Evolutionary conservation across 2,797 vertebrate genomes (phyloP).

Genomic region (Bovichtus diacanthus): DNA sequence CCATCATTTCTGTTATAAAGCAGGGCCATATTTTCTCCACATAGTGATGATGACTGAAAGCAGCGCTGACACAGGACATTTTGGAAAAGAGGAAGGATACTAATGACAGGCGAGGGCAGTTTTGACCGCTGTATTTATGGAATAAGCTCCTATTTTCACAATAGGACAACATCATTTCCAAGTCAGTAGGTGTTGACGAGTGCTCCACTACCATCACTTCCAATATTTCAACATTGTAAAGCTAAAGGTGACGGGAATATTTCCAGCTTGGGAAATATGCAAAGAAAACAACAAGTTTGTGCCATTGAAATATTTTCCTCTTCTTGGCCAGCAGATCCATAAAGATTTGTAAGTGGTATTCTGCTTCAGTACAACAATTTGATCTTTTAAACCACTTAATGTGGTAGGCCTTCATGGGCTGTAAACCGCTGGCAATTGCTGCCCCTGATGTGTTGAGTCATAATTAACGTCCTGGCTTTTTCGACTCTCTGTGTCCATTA

Average conservation of each 20-base stretch:
- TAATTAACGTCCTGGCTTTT: slow-evolving; percentile 39
- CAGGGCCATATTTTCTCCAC: slow-evolving; percentile 5
- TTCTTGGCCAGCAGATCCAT: not conserved
- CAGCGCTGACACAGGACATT: slow-evolving; percentile 32
- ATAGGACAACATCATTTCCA: slow-evolving; percentile 1
- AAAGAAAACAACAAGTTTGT: slow-evolving; percentile 4
- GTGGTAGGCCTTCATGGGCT: slow-evolving; percentile 24
- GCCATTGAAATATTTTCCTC: slow-evolving; percentile 20
- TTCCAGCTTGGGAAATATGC: not conserved
- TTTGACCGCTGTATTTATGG: slow-evolving; percentile 35
- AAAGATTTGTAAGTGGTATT: not conserved
- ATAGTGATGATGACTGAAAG: slow-evolving; percentile 31
- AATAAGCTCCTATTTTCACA: slow-evolving; percentile 14
- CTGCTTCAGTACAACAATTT: slow-evolving; percentile 9
- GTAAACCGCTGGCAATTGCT: slow-evolving; percentile 33
- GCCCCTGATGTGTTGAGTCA: slow-evolving; percentile 38
- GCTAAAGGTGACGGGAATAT: slow-evolving; percentile 16
- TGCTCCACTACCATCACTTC: slow-evolving; percentile 8
- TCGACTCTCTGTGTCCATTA: slow-evolving; percentile 33
- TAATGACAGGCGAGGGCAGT: slow-evolving; percentile 28
- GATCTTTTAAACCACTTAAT: slow-evolving; percentile 50
- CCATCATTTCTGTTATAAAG: slow-evolving; percentile 32
- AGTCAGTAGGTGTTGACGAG: slow-evolving; percentile 28
- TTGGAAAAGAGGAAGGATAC: slow-evolving; percentile 22
- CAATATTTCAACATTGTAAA: slow-evolving; percentile 20